These are phyloP conservation scores for Tenthredo livida DNA, from an alignment of 2,888 invertebrate species.

Conservation along the genomic window DNA sequence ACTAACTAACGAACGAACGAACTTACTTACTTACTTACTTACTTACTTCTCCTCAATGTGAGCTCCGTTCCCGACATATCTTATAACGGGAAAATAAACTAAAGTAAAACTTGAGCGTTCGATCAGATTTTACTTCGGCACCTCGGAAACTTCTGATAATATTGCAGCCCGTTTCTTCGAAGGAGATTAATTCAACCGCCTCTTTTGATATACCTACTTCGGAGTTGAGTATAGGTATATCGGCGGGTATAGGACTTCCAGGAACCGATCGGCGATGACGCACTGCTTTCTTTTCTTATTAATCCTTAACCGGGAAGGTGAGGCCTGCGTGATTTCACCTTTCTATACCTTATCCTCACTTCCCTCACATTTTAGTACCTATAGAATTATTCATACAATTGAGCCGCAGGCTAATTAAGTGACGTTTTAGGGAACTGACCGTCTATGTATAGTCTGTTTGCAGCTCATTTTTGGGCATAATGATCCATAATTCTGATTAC, in stretches of 20 bases:
- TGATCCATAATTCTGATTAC: background rate
- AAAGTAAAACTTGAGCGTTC: background rate
- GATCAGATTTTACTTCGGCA: background rate
- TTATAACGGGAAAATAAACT: background rate
- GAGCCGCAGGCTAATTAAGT: background rate
- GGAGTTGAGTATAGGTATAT: background rate
- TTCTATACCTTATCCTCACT: background rate
- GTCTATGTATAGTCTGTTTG: background rate
- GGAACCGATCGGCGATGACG: slow-evolving; percentile 38
- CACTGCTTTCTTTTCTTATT: slow-evolving; percentile 33
- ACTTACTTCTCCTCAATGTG: background rate
- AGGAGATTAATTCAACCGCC: background rate
- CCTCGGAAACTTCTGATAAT: background rate
- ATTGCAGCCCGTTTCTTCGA: background rate
- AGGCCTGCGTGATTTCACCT: slow-evolving; percentile 22
- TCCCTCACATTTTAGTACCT: background rate
- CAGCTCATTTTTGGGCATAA: background rate
- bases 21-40: background rate
- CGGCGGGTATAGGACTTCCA: background rate
- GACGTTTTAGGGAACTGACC: background rate
- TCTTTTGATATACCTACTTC: background rate
- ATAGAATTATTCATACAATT: slow-evolving; percentile 27
- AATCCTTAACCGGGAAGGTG: slow-evolving; percentile 14
- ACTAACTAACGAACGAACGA: background rate
- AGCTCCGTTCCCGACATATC: background rate